Base-by-base conservation (phyloP, 2,113 vertebrate genomes). In the Ophthalmolycus amberensis region DNA sequence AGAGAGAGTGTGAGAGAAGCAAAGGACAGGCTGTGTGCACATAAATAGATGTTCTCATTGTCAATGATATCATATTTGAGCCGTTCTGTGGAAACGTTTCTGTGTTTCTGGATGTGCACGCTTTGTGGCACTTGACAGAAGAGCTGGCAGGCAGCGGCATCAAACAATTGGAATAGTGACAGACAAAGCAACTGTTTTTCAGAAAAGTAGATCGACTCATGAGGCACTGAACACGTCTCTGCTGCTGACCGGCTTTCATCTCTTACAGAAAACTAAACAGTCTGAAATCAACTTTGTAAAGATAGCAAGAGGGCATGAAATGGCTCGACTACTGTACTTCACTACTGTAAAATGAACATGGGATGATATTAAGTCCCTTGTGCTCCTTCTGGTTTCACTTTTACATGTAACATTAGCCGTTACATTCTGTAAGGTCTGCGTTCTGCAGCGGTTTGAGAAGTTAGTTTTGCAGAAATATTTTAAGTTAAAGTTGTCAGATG, bases 151-250 rank as follows among this genome's bases (percentile, higher is more conserved):
- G 73, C 72, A 88, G 85, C 52, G 9, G 85, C 86, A 82, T 89
- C 86, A 91, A 91, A 91, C 78, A 87, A 84, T 80, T 91, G 91
- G 89, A 89, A 42, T 68, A 71, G 76, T 74, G 84, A 91, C 90
- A 93, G 80, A 88, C 86, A 88, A 82, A 90, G 72, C 69, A 77
- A 87, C 83, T 71, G 87, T 74, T 93, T 84, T 90, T 89, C 86
- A 87, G 15, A 76, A 80, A 82, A 83, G 86, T 65, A 88, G 83
- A 88, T 60, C 79, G 65, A 85, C 70, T 86, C 74, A 78, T 3
- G 46, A 81, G 58, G 63, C 75, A 65, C 50, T 83, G 66, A 87
- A 85, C 70, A 48, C 52, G 77, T 69, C 52, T 82, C 52, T 82
- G 83, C 62, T 62, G 77, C 27, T 68, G 63, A 75, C 65, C 44